Base-by-base conservation (phyloP, 1,140 invertebrate species). In the Papilio glaucus region DNA sequence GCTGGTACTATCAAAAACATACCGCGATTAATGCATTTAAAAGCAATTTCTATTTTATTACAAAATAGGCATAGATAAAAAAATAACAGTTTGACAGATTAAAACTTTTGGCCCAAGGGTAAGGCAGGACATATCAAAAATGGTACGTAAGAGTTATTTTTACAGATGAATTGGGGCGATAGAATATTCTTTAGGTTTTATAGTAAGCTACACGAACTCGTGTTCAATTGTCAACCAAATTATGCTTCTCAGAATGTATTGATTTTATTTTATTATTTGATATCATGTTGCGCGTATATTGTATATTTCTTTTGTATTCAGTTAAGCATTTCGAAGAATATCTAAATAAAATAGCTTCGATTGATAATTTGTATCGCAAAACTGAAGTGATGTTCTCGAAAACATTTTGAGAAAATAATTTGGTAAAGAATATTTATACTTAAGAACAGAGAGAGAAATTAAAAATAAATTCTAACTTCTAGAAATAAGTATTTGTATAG, bases 371-470 rank as follows among this genome's bases (percentile, higher is more conserved):
- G 24, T 1, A 7, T 38, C 12, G 12, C 24, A 38, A 33, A 13
- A 72, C 21, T 33, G 33, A 65, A 53, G 10, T 4, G 18, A 18
- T n/a, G 7, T 24, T 3, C 2, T 21, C 12, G 24, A 24, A 13
- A 12, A 39, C 62, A 42, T 29, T 71, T 72, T 73, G 71, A 72
- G 72, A 68, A 68, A 73, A 61, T 65, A 67, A 62, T 69, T 45
- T 41, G 42, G 37, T 49, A 76, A 77, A 72, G 68, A 72, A 49
- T 84, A 82, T 77, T 75, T 84, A 73, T 63, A 79, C 65, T 79
- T 84, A 84, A 86, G 72, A 74, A 88, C 77, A 80, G 85, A 90
- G 89, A 91, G 89, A 90, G 86, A 91, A 24, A 57, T 85, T n/a
- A n/a, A n/a, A n/a, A n/a, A n/a, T n/a, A n/a, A n/a, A n/a, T n/a